A percentile compares a stretch with the other conserved stretches of the same genome.
Conservation (phyloP, 1,140 invertebrate genomes). For the Zaprionus kolodkinae region DNA sequence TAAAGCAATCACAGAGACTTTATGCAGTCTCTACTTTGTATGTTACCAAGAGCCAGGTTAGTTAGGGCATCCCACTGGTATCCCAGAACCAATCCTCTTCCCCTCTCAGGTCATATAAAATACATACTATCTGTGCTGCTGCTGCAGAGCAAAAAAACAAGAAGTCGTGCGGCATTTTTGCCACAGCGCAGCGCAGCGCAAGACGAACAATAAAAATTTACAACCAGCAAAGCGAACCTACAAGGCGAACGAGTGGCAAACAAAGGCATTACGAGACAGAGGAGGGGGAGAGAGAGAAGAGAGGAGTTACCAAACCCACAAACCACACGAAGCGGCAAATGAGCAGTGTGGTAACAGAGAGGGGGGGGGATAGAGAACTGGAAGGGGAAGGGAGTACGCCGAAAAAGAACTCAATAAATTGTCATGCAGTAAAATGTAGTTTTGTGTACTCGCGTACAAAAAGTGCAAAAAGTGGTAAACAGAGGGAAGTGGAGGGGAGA, state of each 20-base stretch:
- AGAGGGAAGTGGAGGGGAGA: neutral
- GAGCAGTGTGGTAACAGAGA: slow-evolving; percentile 6
- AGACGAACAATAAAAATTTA: slow-evolving; percentile 79
- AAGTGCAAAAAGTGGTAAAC: slow-evolving; percentile 11
- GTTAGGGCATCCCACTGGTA: slow-evolving; percentile 23
- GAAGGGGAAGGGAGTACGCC: neutral
- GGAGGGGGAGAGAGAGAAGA: neutral
- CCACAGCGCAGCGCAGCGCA: slow-evolving; percentile 32
- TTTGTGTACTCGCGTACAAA: slow-evolving; percentile 37
- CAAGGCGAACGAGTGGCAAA: slow-evolving; percentile 34
- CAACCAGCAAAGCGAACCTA: slow-evolving; percentile 64
- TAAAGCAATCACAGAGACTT: slow-evolving; percentile 30
- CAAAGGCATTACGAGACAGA: slow-evolving; percentile 2
- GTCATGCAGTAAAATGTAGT: slow-evolving; percentile 82
- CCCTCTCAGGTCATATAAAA: slow-evolving; percentile 61
- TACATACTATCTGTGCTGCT: slow-evolving; percentile 55
- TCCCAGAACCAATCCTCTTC: neutral
- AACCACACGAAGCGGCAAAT: slow-evolving; percentile 51
- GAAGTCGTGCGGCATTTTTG: slow-evolving; percentile 47
- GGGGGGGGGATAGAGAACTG: neutral
- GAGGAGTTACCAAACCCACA: slow-evolving; percentile 28
- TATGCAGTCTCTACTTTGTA: slow-evolving; percentile 32
- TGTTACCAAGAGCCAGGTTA: slow-evolving; percentile 26
- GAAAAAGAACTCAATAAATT: slow-evolving; percentile 80
- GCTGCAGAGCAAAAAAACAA: slow-evolving; percentile 46